Conservation (phyloP, 2,797 vertebrate species). For the Myotis findleyi region DNA sequence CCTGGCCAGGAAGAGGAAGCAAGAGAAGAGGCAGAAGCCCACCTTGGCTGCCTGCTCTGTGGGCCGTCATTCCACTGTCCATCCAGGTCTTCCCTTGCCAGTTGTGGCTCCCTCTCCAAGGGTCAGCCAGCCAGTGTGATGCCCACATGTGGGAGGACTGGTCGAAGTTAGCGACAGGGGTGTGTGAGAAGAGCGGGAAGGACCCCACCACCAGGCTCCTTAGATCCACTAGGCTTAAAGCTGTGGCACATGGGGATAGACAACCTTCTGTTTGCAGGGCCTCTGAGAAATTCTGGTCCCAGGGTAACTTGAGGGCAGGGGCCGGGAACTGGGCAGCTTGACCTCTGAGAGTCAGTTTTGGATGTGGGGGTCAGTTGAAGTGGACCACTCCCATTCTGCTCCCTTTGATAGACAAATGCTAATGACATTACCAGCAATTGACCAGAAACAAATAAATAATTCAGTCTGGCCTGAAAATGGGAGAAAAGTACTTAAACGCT, state of each 20-base stretch:
- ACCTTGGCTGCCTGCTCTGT: neutral
- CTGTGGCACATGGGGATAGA: neutral
- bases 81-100: neutral
- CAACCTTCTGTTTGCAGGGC: neutral
- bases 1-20: neutral
- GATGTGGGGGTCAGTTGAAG: conserved; percentile 50
- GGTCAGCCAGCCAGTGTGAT: neutral
- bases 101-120: neutral
- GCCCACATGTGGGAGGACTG: neutral
- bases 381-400: conserved; percentile 50
- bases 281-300: conserved; percentile 35
- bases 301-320: neutral
- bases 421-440: conserved; percentile 95
- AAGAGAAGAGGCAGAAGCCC: neutral
- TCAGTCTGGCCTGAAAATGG: conserved; percentile 91
- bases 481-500: conserved; percentile 97
- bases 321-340: conserved; percentile 11
- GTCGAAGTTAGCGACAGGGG: neutral
- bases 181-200: neutral
- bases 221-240: neutral
- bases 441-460: conserved; percentile 95
- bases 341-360: conserved; percentile 70
- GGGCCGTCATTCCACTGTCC: too few relatives aligned
- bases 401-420: conserved; percentile 91
- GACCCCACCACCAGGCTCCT: neutral